Conservation (phyloP, 2,797 vertebrate species). For the Siniperca undulata region DNA sequence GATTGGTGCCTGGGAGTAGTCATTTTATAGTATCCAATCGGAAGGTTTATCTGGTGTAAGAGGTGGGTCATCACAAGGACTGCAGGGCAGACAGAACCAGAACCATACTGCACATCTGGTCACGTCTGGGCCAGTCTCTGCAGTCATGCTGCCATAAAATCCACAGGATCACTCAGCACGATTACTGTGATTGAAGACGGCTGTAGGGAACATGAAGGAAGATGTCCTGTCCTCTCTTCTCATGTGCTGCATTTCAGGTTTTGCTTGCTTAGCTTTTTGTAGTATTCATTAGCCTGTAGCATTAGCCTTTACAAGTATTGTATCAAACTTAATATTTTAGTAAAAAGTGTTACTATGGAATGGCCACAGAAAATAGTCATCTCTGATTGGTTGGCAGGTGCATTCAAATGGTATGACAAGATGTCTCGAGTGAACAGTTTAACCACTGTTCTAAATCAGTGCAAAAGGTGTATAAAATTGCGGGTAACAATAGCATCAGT, state of each 20-base stretch:
- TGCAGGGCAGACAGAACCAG: constrained; percentile 55
- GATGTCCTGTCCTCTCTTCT: constrained; percentile 34
- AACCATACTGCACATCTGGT: constrained; percentile 77
- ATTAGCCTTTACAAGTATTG: background rate
- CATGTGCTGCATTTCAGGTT: constrained; percentile 8
- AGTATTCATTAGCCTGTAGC: background rate
- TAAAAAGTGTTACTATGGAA: background rate
- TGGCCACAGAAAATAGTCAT: background rate
- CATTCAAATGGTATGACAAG: background rate
- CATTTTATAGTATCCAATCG: constrained; percentile 15
- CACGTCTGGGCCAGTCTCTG: constrained; percentile 54
- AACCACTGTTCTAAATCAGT: background rate
- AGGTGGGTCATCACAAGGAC: constrained; percentile 38
- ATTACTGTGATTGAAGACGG: constrained; percentile 70
- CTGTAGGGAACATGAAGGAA: constrained; percentile 63
- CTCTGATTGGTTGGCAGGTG: background rate
- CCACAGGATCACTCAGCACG: constrained; percentile 58
- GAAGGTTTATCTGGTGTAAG: constrained; percentile 45
- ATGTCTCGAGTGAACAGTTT: background rate
- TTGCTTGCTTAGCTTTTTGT: constrained; percentile 5
- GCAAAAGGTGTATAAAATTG: background rate
- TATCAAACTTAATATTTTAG: background rate
- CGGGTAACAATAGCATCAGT: background rate
- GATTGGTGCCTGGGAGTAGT: constrained; percentile 26
- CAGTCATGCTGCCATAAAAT: constrained; percentile 67